phyloP scores from a whole-genome alignment of 2,113 vertebrate species.

The Ardeotis arabs region DNA sequence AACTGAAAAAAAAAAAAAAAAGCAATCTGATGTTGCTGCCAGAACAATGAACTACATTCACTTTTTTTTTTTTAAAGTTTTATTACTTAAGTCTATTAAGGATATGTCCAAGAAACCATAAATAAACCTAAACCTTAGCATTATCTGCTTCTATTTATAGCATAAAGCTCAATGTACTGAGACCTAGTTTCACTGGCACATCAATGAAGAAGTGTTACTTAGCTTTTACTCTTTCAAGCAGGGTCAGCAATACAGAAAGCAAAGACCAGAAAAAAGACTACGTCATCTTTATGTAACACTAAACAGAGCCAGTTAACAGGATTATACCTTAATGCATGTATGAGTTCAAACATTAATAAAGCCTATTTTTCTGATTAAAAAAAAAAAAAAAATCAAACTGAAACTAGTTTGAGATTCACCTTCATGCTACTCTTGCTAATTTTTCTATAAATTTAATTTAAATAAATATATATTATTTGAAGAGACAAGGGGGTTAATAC shows the following conservation, averaged over 20 bases:
- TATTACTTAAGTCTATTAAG: slow-evolving; percentile 46
- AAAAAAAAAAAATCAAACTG: neutral
- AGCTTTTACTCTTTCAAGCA: neutral
- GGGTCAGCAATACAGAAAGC: slow-evolving; percentile 22
- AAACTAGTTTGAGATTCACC: neutral
- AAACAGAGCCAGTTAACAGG: neutral
- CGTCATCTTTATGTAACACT: neutral
- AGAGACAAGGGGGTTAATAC: neutral
- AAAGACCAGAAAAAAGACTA: slow-evolving; percentile 12
- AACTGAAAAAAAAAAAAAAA: neutral
- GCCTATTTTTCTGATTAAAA: neutral
- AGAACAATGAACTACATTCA: neutral
- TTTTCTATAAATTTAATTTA: neutral
- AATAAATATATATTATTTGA: neutral
- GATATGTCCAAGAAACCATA: slow-evolving; percentile 35
- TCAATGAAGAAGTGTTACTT: slow-evolving; percentile 5
- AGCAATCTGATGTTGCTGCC: neutral
- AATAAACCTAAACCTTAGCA: slow-evolving; percentile 35
- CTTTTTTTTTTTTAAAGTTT: neutral
- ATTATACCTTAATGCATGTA: neutral
- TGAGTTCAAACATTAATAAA: neutral
- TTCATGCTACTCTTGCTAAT: neutral
- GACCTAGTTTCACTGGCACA: slow-evolving; percentile 33
- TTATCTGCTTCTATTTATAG: slow-evolving; percentile 43
- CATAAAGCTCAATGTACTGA: slow-evolving; percentile 6